Base-by-base conservation (phyloP, 2,797 vertebrate genomes). In the Tapirus indicus region DNA sequence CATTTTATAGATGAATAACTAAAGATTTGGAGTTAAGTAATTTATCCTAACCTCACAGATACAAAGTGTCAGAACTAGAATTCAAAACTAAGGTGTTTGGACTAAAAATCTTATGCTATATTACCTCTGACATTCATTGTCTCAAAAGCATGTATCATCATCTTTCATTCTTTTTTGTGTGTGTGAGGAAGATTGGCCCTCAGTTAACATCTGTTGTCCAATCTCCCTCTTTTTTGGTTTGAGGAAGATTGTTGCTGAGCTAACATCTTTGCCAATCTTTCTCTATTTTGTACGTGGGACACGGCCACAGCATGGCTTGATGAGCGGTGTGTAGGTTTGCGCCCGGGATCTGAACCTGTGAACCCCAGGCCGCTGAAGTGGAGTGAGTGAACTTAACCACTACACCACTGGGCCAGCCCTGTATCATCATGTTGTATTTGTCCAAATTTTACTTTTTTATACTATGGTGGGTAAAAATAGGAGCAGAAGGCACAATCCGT, bases 381-480 rank as follows among this genome's bases (percentile, higher is more conserved):
- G 38, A 38, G 38, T 38, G 38, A 38, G 38, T 38, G 38, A 38
- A 38, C 38, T 38, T 38, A 38, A 38, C 38, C 38, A 38, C 38
- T 38, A 38, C 38, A 38, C 38, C 38, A 38, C 38, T 38, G 38
- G 38, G 38, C 38, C 38, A 38, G 38, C 38, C 38, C 38, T 4
- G 10, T n/a, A 20, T 68, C 11, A 29, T 64, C n/a, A n/a, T 72
- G 49, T 92, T 77, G 41, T n/a, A 38, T 35, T 79, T 84, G 29
- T 54, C n/a, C 23, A 66, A 52, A 84, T 83, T 88, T 75, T 96
- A 47, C 38, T 21, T 75, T 93, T 94, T 92, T 52, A 66, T 18
- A 68, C 29, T 11, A 32, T 17, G 13, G 4, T 64, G 1, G 11
- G 17, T 91, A 56, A 84, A 84, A 77, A 64, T 79, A 80, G 20